Evolutionary conservation across 2,113 vertebrate species (phyloP).

Genomic region (Rhinolophus sinicus): DNA sequence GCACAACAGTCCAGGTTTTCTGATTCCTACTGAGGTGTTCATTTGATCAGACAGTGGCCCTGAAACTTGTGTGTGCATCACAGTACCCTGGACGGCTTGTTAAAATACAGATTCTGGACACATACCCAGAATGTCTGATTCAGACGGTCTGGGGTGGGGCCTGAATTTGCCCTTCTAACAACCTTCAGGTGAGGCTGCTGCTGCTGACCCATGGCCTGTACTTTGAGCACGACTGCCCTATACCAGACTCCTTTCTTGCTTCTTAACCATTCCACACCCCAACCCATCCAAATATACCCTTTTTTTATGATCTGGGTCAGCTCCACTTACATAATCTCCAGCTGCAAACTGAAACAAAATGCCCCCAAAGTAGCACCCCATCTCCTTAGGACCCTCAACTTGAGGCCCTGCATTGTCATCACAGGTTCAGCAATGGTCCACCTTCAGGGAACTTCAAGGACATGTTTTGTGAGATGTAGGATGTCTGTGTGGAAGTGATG

Average conservation of each 20-base stretch:
- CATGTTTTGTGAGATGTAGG: neutral
- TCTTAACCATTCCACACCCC: neutral
- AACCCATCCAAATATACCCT: neutral
- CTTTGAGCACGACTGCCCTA: neutral
- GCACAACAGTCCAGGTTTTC: neutral
- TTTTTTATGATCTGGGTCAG: neutral
- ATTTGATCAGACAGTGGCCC: neutral
- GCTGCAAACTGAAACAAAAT: neutral
- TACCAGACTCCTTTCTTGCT: neutral
- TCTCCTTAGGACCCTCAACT: neutral
- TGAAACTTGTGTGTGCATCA: neutral
- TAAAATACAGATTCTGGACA: neutral
- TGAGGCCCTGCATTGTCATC: neutral
- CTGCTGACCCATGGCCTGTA: neutral
- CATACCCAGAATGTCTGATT: neutral
- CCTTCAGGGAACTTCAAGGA: neutral
- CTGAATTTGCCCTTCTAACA: neutral
- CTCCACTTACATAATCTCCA: neutral
- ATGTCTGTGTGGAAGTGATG: neutral
- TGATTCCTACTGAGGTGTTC: neutral
- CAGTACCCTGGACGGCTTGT: neutral
- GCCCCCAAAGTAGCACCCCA: neutral
- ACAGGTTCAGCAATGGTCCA: neutral
- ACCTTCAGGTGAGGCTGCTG: neutral
- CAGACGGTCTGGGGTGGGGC: rapidly evolving